phyloP scores from a whole-genome alignment of 2,113 vertebrate genomes.

The Helogale parvula region DNA sequence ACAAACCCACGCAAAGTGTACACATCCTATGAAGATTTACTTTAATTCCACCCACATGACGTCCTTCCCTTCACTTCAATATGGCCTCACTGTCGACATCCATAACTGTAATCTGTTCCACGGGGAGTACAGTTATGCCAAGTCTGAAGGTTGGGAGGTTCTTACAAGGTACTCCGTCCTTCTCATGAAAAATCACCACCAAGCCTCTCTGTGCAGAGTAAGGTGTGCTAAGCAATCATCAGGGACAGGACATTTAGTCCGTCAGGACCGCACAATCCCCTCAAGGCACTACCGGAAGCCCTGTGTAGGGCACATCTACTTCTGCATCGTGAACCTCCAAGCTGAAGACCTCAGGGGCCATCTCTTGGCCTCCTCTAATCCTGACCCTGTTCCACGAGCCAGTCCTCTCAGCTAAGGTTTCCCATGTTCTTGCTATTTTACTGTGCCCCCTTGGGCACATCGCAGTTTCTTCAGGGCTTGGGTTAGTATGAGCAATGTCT shows the following conservation, averaged over 20 bases:
- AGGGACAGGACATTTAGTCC: not conserved
- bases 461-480: not conserved
- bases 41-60: slow-evolving; percentile 25
- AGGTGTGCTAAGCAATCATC: not conserved
- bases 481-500: not conserved
- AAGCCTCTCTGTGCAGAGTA: not conserved
- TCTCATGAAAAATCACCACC: not conserved
- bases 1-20: not conserved
- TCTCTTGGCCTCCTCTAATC: not conserved
- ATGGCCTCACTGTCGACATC: not conserved
- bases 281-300: not conserved
- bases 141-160: not conserved
- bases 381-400: not conserved
- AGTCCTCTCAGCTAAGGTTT: not conserved
- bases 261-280: not conserved
- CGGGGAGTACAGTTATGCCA: not conserved
- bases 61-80: not conserved
- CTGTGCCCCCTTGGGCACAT: not conserved
- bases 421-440: not conserved
- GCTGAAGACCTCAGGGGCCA: not conserved
- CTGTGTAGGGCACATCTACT: not conserved
- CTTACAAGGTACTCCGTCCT: not conserved
- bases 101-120: not conserved
- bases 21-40: not conserved
- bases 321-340: rapidly evolving